Evolutionary conservation across 53 echinoderm and acorn worm species (phyloP), one percentile per base, ranked within the genome.

Genomic region (Echinometra lucunter): DNA sequence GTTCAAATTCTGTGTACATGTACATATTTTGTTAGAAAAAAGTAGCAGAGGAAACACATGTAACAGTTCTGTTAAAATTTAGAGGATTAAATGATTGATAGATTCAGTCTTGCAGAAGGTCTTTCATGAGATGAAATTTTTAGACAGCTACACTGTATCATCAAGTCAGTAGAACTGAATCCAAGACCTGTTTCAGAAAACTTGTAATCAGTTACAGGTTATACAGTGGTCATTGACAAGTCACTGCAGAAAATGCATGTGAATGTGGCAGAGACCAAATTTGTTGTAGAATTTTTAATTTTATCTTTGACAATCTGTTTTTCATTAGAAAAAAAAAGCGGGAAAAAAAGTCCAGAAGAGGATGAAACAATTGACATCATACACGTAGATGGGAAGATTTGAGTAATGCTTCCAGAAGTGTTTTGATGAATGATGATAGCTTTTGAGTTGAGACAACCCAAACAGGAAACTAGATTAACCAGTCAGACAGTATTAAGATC

Each of bases 371-470:
- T 88, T 88, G 55, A 55, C 55, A 53, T 55, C 4, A n/a, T n/a
- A n/a, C n/a, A n/a, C n/a, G 30, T 2, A 88, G 32, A 53, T 28
- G 56, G 49, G 57, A 88, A 88, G 88, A 88, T 55, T 88, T 88
- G n/a, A 88, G 55, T 88, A 55, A 88, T 88, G 55, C 55, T 88
- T 88, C 88, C 88, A 78, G 78, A 78, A 78, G 17, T 8, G 42
- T 78, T 78, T 42, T 78, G 7, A 15, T 40, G 4, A 78, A 40
- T 42, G 78, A 42, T 42, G 78, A 40, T 40, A 42, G 42, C 21
- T 78, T 78, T 78, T 18, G 7, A 69, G 69, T 69, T 69, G 44
- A 81, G 44, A 81, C 40, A 28, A 85, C 28, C 85, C 85, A 85
- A 83, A 85, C 85, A 85, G 85, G 85, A 85, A 85, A 85, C 53